Base-by-base conservation (phyloP, 2,113 vertebrate genomes). In the Promerops cafer region DNA sequence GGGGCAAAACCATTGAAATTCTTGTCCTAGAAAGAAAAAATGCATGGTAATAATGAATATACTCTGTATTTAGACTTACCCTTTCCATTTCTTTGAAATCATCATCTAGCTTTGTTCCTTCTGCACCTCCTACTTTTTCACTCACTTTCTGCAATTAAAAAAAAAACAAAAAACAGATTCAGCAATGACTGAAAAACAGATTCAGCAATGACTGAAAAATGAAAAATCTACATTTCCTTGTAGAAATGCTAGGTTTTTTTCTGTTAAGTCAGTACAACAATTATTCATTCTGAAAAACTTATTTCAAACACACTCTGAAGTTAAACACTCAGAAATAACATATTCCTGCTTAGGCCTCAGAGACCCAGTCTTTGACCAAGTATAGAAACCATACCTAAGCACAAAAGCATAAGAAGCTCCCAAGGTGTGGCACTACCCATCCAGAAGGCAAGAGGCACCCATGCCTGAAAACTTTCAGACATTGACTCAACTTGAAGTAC, bases 81-180 rank as follows among this genome's bases (percentile, higher is more conserved):
- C 99, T 98, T 94, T 99, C 99, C 99, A 99, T 99, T 95, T 99
- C 99, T 92, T 98, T 99, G 98, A 99, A 99, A 94, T 99, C 99
- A 69, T 98, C 98, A 94, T 99, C 99, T n/a, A 99, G 97, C 94
- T 99, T 99, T 42, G 99, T 99, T 97, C 99, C 99, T 97, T 99
- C 99, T 39, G 99, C 99, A 89, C 99, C 99, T 90, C 99, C 99
- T 50, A 99, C 99, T 96, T 99, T 99, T 97, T 99, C 99, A 91
- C 99, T 99, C 97, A 99, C 99, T 98, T 98, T 99, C 99, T 99
- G 98, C 83, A 98, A 93, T 95, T 94, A 63, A 92, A 52, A 74
- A 64, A 92, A 77, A 78, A 86, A 78, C 33, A 87, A 88, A 35
- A 63, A 64, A 57, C 10, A 52, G 60, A 31, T 78, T 89, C 82